phyloP scores from a whole-genome alignment of 2,113 vertebrate genomes.

The Oplegnathus fasciatus region DNA sequence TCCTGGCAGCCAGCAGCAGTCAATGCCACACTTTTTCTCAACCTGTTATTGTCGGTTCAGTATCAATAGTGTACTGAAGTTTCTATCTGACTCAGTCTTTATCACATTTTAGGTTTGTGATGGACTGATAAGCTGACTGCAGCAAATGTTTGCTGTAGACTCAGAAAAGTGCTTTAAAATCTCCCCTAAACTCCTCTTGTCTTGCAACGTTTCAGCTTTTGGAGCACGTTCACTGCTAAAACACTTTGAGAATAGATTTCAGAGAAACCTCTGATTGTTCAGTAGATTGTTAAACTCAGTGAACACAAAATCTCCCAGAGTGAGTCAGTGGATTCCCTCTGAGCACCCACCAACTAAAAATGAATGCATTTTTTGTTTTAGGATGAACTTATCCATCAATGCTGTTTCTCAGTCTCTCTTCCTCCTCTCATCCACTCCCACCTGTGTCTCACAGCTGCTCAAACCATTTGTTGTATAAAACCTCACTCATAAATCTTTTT shows the following conservation, averaged over 20 bases:
- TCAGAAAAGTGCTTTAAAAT: slow-evolving; percentile 4
- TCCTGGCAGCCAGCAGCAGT: slow-evolving; percentile 2
- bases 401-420: neutral
- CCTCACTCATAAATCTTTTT: neutral
- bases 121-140: slow-evolving; percentile 17
- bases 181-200: neutral
- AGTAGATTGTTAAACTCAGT: neutral
- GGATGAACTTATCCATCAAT: neutral
- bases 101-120: slow-evolving; percentile 16
- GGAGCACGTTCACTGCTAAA: neutral
- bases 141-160: neutral
- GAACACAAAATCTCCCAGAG: neutral
- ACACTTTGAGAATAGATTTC: neutral
- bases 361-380: neutral
- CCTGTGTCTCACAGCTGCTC: neutral
- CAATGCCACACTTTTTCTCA: neutral
- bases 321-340: neutral
- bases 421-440: neutral
- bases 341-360: neutral
- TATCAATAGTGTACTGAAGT: slow-evolving; percentile 13
- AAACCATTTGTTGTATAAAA: neutral
- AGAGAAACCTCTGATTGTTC: neutral
- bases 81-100: slow-evolving; percentile 18
- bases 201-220: neutral
- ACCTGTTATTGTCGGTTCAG: slow-evolving; percentile 8